These are phyloP conservation scores for Choloepus hoffmanni DNA, from an alignment of 2,113 vertebrate genomes.

Conservation along the genomic window DNA sequence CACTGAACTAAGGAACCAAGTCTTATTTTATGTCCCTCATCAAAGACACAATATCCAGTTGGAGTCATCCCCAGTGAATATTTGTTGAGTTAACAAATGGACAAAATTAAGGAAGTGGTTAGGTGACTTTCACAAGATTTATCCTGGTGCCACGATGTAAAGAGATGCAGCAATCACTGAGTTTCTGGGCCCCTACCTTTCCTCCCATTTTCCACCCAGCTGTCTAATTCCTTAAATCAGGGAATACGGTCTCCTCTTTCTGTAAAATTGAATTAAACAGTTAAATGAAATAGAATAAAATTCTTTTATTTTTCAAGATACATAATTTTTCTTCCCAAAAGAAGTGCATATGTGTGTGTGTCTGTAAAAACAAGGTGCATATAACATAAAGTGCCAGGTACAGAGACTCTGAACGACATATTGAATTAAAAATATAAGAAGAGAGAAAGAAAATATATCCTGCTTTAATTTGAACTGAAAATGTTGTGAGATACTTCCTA, in stretches of 20 bases:
- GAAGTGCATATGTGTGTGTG: not conserved
- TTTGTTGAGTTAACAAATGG: not conserved
- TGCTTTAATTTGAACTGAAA: conserved; percentile 78
- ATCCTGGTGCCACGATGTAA: not conserved
- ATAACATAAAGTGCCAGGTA: not conserved
- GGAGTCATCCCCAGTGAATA: not conserved
- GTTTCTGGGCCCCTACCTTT: not conserved
- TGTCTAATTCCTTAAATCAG: not conserved
- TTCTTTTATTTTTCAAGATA: not conserved
- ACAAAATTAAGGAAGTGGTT: not conserved
- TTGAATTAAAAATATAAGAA: conserved; percentile 72
- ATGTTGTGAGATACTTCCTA: conserved; percentile 80
- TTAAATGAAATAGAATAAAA: not conserved
- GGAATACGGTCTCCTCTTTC: not conserved
- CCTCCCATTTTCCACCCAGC: not conserved
- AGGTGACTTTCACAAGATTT: not conserved
- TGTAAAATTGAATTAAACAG: not conserved
- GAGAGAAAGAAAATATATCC: conserved; percentile 80
- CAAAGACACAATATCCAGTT: not conserved
- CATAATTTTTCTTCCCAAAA: not conserved
- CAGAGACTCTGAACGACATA: conserved; percentile 57
- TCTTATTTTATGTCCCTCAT: not conserved
- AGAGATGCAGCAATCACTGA: not conserved
- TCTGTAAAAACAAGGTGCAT: not conserved
- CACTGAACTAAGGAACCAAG: not conserved